Evolutionary conservation across 2,888 invertebrate genomes (phyloP), one percentile per base, ranked within the genome.

Genomic region (Aquatica leii): DNA sequence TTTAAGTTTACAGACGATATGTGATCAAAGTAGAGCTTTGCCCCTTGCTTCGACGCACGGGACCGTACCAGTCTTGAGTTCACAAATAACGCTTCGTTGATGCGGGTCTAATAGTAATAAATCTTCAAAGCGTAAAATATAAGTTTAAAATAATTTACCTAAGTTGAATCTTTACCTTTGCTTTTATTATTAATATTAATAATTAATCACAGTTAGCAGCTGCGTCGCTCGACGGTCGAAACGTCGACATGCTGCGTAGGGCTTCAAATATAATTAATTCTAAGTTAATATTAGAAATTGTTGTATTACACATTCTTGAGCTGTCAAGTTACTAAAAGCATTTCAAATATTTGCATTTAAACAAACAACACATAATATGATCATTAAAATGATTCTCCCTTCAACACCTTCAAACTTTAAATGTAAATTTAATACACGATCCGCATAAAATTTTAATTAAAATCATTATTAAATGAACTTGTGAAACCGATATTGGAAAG

Each of bases 251-350:
- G n/a, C 18, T 18, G 46, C 46, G 18, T 46, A 18, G 20, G 46
- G 20, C 8, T 18, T 46, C 18, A 46, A 6, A 18, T 46, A 46
- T 46, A 46, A 46, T 46, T 46, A 46, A 46, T 46, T 46, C 46
- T 46, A 17, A 11, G 18, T 46, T 17, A 46, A 46, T 46, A 46
- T 46, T 46, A 8, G 46, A 18, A 46, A 46, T 46, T 5, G 46
- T 20, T 46, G 20, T 20, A 20, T 46, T 46, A 46, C 5, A 46
- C 46, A 46, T 46, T 46, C 46, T 18, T 46, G 46, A 46, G 12
- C 18, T 9, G 20, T 46, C 18, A 24, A 24, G 3, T 46, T 46
- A 18, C 20, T 46, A 46, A 46, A 46, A 18, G 46, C 3, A 46
- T 20, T 18, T 20, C 18, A 46, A 24, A 24, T 24, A 24, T 24